phyloP scores from a whole-genome alignment of 2,888 invertebrate genomes.

The Beris chalybata region DNA sequence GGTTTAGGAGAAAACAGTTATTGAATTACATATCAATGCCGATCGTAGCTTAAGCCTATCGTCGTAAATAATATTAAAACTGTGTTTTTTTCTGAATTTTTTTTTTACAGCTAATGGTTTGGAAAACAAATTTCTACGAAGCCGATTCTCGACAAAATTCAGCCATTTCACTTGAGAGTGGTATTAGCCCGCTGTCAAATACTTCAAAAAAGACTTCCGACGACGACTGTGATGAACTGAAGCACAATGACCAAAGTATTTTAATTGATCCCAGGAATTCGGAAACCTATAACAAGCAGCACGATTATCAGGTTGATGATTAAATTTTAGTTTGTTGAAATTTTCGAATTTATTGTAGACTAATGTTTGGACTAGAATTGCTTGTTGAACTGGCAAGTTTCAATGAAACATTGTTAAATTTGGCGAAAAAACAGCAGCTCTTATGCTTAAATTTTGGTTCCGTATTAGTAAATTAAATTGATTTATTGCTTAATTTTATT shows the following conservation, averaged over 20 bases:
- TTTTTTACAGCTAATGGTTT: conserved; percentile 49
- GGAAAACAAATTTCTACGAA: conserved; percentile 58
- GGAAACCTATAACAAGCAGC: conserved; percentile 43
- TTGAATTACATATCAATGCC: too few relatives aligned
- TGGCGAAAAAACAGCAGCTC: too few relatives aligned
- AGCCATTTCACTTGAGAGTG: conserved; percentile 41
- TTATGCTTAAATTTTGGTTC: too few relatives aligned
- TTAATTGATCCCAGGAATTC: conserved; percentile 51
- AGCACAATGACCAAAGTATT: conserved; percentile 44
- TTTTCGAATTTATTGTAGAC: too few relatives aligned
- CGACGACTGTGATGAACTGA: conserved; percentile 39
- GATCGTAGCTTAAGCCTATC: too few relatives aligned
- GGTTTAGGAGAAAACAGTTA: too few relatives aligned
- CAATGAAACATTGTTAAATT: too few relatives aligned
- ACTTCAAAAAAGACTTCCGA: conserved; percentile 16
- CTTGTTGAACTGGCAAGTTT: too few relatives aligned
- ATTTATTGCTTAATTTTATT: too few relatives aligned
- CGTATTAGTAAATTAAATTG: too few relatives aligned
- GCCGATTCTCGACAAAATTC: conserved; percentile 44
- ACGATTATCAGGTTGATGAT: conserved; percentile 35
- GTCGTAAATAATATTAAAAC: not conserved
- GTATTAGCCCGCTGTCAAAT: conserved; percentile 31
- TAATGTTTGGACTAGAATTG: too few relatives aligned
- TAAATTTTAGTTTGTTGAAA: not conserved
- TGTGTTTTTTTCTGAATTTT: not conserved